Evolutionary conservation across 2,113 vertebrate genomes (phyloP).

Genomic region (Boulengerochromis microlepis): DNA sequence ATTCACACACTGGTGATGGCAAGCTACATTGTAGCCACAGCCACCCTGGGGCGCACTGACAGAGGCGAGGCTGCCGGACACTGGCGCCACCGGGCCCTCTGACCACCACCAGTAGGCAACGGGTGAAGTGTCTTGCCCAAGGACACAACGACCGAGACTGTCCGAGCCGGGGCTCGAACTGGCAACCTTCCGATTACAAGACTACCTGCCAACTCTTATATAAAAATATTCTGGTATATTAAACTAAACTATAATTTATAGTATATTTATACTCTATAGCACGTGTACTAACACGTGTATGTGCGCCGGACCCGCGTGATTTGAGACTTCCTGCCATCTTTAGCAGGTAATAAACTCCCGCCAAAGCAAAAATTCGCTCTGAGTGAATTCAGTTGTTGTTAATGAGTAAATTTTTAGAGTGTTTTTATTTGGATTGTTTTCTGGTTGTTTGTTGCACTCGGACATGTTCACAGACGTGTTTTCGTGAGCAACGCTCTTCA

Average conservation of each 20-base stretch:
- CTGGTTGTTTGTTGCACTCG: not conserved
- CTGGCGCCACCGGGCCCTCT: no score
- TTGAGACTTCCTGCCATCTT: not conserved
- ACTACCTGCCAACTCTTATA: not conserved
- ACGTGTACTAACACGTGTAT: not conserved
- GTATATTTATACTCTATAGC: not conserved
- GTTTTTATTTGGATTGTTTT: not conserved
- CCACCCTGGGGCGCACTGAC: no score
- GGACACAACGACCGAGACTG: no score
- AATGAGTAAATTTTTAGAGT: not conserved
- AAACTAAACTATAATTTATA: not conserved
- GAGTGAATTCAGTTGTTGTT: not conserved
- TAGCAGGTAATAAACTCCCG: not conserved
- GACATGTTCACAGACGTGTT: accelerated
- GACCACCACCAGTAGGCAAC: no score
- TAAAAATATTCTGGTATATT: not conserved
- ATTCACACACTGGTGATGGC: no score
- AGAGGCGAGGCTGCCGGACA: no score
- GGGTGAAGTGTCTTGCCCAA: no score
- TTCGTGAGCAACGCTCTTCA: accelerated
- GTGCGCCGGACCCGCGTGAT: accelerated
- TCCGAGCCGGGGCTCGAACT: not conserved
- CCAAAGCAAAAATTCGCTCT: not conserved
- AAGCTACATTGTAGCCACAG: no score
- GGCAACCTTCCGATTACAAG: not conserved